Conservation (phyloP, 2,797 vertebrate genomes). For the Rhinogobio ventralis region DNA sequence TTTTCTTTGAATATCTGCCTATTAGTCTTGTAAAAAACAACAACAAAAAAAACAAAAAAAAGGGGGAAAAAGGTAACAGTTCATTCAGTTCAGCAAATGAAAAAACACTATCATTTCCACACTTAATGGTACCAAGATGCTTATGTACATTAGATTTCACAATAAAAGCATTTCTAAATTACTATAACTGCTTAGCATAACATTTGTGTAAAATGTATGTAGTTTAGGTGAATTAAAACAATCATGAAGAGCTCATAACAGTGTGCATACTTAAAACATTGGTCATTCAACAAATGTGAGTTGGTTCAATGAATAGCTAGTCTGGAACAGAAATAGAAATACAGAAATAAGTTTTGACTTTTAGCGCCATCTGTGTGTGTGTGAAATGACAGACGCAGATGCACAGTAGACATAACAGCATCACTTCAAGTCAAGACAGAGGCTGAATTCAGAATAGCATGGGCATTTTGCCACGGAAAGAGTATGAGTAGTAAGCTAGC, state of each 20-base stretch:
- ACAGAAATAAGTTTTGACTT: background rate
- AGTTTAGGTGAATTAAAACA: background rate
- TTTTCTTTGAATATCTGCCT: background rate
- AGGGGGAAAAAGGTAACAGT: too few relatives aligned
- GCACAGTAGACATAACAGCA: background rate
- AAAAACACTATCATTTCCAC: background rate
- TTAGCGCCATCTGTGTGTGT: background rate
- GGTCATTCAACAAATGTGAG: background rate
- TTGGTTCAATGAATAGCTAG: background rate
- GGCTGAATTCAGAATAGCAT: background rate
- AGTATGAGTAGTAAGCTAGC: background rate
- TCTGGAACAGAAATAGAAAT: background rate
- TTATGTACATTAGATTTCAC: background rate
- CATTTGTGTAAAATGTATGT: background rate
- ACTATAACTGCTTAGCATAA: background rate
- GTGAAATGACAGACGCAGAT: background rate
- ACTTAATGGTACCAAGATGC: background rate
- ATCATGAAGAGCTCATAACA: background rate
- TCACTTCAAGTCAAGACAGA: background rate
- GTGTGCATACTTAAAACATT: background rate
- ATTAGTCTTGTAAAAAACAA: background rate
- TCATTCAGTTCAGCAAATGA: background rate
- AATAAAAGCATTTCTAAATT: background rate
- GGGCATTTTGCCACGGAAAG: background rate
- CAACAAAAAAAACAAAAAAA: background rate